Percentiles rank a stretch among this genome's conserved stretches.
These are phyloP conservation scores for Sebastes jordani DNA, from an alignment of 2,797 vertebrate genomes.

Conservation along the genomic window DNA sequence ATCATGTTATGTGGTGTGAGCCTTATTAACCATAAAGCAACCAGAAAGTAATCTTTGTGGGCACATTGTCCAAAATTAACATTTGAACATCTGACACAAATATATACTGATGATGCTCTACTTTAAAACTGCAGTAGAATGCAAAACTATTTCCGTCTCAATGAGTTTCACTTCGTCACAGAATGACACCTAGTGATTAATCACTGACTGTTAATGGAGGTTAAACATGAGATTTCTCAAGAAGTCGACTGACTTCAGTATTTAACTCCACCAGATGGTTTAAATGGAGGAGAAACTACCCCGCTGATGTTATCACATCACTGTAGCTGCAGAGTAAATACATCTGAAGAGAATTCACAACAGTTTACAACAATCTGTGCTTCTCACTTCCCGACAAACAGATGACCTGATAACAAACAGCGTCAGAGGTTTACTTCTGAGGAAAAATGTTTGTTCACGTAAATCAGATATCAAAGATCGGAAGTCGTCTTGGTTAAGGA, in stretches of 20 bases:
- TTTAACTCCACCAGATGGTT: not conserved
- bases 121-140: not conserved
- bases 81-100: not conserved
- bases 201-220: not conserved
- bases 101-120: not conserved
- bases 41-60: not conserved
- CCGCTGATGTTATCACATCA: not conserved
- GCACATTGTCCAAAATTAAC: not conserved
- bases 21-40: not conserved
- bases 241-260: not conserved
- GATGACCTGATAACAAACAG: not conserved
- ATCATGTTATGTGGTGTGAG: no score
- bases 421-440: not conserved
- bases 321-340: not conserved
- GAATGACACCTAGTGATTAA: not conserved
- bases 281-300: not conserved
- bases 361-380: not conserved
- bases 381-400: not conserved
- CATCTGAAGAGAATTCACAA: not conserved
- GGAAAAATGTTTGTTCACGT: not conserved
- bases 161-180: not conserved
- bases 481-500: not conserved
- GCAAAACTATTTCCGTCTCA: not conserved
- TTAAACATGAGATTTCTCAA: not conserved
- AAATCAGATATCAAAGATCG: no score